Base-by-base conservation (phyloP, 1,140 invertebrate species). In the Heliothis virescens region DNA sequence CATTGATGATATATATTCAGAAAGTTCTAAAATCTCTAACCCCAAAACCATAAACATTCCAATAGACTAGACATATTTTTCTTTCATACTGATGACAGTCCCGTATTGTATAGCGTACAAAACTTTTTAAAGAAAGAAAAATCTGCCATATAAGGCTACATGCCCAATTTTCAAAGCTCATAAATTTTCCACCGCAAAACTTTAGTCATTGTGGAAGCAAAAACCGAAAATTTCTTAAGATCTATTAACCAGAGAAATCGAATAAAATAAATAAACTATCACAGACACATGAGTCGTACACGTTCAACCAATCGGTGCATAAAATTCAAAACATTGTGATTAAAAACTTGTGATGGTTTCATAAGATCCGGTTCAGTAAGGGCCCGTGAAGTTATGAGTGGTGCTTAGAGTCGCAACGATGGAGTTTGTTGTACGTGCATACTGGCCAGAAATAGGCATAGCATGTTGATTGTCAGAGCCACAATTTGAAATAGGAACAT, bases 181-280 rank as follows among this genome's bases (percentile, higher is more conserved):
- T 26, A 26, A 50, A 67, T 57, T 1, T 12, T 21, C n/a, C 18
- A 21, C 11, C 16, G 79, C 71, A 91, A 91, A 91, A 89, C 82
- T 90, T 92, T 89, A 92, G 89, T 86, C 92, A 92, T 91, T 92
- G 89, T 29, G 12, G 16, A 76, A 62, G 83, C 62, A 85, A 72
- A 81, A 53, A 78, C 75, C 81, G 72, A 71, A 71, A 82, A 87
- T 86, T 81, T 79, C 83, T 86, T 89, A 91, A 67, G 52, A 85
- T 79, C 60, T 83, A 86, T 85, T 75, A 41, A 85, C 73, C 78
- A 89, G 62, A 83, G 80, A 80, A 65, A 80, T 67, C 48, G 63
- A 88, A 85, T 41, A 86, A 92, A 93, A 94, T 93, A 94, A 92
- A 92, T 93, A 90, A 85, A 86, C 91, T 94, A 94, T 94, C 92